Base-by-base conservation (phyloP, 2,888 invertebrate genomes). In the Hoplodrina blanda region DNA sequence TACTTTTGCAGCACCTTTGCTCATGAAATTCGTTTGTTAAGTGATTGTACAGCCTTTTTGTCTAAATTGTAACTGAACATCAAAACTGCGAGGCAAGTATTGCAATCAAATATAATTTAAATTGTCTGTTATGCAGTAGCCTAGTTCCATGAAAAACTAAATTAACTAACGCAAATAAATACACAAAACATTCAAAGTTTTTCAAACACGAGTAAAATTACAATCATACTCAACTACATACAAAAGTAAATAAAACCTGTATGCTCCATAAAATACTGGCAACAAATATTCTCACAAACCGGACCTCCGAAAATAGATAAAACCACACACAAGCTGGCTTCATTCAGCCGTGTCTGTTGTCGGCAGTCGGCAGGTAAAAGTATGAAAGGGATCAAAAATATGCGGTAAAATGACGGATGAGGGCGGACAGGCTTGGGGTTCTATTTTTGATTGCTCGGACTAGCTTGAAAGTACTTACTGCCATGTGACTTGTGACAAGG, bases 381-480 rank as follows among this genome's bases (percentile, higher is more conserved):
- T 80, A 78, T 72, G 79, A 76, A 72, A 72, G 50, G 46, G 30
- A 71, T 78, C 63, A 62, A 66, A 71, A 65, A 73, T 73, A 57
- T 30, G 25, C 20, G 15, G 60, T 13, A 11, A 76, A 61, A 61
- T 76, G 52, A 49, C 60, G 44, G 19, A 52, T 46, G 76, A 61
- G 17, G 41, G 37, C 13, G 17, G n/a, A 44, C 17, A n/a, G 25
- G 5, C 17, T 37, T 56, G 11, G 20, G 41, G 20, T 41, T 56
- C 33, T 64, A 64, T 62, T 61, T 78, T 50, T 54, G 11, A 61
- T 44, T 19, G 41, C 17, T n/a, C 17, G 10, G 54, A 54, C 62
- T 33, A n/a, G 50, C 49, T 44, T 11, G 4, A 11, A 54, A 44
- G 4, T 59, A n/a, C 11, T 19, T 33, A 20, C 25, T 20, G n/a